Percentiles rank a stretch among this genome's conserved stretches.
Evolutionary conservation across 1,140 invertebrate species (phyloP).

Genomic region (Drosophila elegans): DNA sequence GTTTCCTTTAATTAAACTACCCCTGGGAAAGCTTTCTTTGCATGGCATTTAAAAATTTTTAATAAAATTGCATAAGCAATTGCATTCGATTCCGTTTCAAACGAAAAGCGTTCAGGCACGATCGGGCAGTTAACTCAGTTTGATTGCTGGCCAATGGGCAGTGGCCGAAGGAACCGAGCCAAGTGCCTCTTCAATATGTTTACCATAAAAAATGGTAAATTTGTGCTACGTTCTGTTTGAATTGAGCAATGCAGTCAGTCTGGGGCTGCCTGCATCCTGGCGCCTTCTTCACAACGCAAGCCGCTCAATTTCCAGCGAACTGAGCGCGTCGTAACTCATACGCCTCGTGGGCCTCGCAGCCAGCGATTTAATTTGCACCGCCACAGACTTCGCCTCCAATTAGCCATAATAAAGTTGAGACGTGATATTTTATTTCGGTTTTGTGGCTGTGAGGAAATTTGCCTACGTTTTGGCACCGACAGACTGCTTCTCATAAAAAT

Average conservation of each 20-base stretch:
- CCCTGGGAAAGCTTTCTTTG: slow-evolving; percentile 15
- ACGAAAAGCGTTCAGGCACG: slow-evolving; percentile 42
- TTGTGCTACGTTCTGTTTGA: slow-evolving; percentile 69
- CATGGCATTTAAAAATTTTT: slow-evolving; percentile 43
- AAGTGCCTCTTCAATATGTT: slow-evolving; percentile 41
- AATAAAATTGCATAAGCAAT: slow-evolving; percentile 31
- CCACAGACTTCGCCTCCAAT: slow-evolving; percentile 53
- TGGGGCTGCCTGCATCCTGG: slow-evolving; percentile 34
- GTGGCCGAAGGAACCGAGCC: not conserved
- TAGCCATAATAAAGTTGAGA: slow-evolving; percentile 84
- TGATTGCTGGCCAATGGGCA: slow-evolving; percentile 68
- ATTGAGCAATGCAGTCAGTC: slow-evolving; percentile 44
- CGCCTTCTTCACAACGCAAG: slow-evolving; percentile 53
- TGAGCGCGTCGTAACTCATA: slow-evolving; percentile 73
- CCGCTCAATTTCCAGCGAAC: slow-evolving; percentile 64
- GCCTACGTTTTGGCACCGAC: slow-evolving; percentile 50
- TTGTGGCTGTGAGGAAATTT: slow-evolving; percentile 55
- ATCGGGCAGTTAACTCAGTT: slow-evolving; percentile 67
- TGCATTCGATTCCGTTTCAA: slow-evolving; percentile 27
- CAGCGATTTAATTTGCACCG: slow-evolving; percentile 62
- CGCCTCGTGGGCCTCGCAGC: slow-evolving; percentile 53
- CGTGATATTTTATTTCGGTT: slow-evolving; percentile 79
- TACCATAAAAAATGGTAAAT: slow-evolving; percentile 82
- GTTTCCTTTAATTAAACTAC: not conserved
- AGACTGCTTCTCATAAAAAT: slow-evolving; percentile 35